Percentiles rank a stretch among this genome's conserved stretches.
phyloP scores from a whole-genome alignment of 2,888 invertebrate genomes.

The Rhodophaea formosa region DNA sequence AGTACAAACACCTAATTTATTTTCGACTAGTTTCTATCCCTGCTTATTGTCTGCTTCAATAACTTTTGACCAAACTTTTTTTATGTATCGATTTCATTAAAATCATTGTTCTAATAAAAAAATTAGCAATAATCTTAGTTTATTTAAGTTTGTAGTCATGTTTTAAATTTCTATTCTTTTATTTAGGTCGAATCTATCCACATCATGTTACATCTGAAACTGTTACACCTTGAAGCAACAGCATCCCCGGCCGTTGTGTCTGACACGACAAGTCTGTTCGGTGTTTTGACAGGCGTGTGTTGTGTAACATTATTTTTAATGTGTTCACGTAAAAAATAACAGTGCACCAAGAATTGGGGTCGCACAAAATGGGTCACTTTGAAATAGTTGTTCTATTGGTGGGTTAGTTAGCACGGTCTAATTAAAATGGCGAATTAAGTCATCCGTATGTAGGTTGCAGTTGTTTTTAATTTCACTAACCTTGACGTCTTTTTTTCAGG shows the following conservation, averaged over 20 bases:
- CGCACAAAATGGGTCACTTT: constrained; percentile 71
- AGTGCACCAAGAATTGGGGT: constrained; percentile 72
- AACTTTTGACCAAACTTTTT: no score
- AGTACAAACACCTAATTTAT: neutral
- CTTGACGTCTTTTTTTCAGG: constrained; percentile 61
- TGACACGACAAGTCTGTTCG: constrained; percentile 58
- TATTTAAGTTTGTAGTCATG: neutral
- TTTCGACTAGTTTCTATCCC: neutral
- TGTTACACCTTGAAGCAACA: constrained; percentile 49
- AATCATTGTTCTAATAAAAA: neutral
- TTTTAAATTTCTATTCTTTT: neutral
- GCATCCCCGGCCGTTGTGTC: constrained; percentile 51
- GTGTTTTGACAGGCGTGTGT: constrained; percentile 62
- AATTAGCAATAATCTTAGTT: neutral
- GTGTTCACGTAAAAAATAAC: constrained; percentile 52
- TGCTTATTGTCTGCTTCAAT: no score
- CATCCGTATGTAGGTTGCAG: constrained; percentile 38
- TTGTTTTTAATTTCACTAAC: constrained; percentile 41
- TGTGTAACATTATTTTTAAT: constrained; percentile 70
- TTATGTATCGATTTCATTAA: neutral
- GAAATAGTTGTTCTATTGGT: constrained; percentile 65
- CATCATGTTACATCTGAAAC: constrained; percentile 28
- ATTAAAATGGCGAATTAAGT: constrained; percentile 59
- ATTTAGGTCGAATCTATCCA: constrained; percentile 22
- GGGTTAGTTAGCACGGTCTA: constrained; percentile 71